phyloP scores from a whole-genome alignment of 1,140 invertebrate genomes.

The Lineus longissimus region DNA sequence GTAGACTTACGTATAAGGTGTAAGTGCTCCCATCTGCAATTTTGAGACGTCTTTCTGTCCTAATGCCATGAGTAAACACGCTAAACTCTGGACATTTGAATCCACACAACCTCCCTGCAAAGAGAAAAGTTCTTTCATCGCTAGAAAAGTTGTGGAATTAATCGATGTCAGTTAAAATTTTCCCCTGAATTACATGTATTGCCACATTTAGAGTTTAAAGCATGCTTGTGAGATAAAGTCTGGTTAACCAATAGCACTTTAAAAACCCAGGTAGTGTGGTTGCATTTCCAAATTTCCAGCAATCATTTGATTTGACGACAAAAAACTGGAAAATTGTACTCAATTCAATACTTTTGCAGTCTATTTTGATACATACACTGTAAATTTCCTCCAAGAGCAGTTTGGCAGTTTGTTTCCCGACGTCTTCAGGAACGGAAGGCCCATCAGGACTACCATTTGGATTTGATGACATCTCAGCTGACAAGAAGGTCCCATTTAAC shows the following conservation, averaged over 20 bases:
- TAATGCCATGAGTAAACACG: slow-evolving; percentile 85
- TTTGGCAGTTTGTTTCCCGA: slow-evolving; percentile 78
- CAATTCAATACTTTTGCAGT: slow-evolving; percentile 4
- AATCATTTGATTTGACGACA: no score
- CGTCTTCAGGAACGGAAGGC: slow-evolving; percentile 75
- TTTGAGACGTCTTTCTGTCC: slow-evolving; percentile 95
- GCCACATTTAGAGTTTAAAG: no score
- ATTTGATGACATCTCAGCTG: slow-evolving; percentile 58
- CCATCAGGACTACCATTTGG: slow-evolving; percentile 52
- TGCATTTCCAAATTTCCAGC: no score
- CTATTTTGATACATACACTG: slow-evolving; percentile 48
- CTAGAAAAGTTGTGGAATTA: no score
- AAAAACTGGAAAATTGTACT: no score
- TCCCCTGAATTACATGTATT: no score
- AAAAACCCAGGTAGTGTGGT: no score
- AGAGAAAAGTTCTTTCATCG: slow-evolving; percentile 10
- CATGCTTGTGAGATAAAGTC: no score
- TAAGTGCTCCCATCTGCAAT: slow-evolving; percentile 69
- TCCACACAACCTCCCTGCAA: slow-evolving; percentile 83
- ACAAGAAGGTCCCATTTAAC: slow-evolving; percentile 74
- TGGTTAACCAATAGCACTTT: no score
- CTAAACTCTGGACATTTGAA: slow-evolving; percentile 80
- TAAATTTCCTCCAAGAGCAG: slow-evolving; percentile 86
- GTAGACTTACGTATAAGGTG: slow-evolving; percentile 64
- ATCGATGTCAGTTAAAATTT: no score